Conservation (phyloP, 1,140 invertebrate species). For the Cherax quadricarinatus region DNA sequence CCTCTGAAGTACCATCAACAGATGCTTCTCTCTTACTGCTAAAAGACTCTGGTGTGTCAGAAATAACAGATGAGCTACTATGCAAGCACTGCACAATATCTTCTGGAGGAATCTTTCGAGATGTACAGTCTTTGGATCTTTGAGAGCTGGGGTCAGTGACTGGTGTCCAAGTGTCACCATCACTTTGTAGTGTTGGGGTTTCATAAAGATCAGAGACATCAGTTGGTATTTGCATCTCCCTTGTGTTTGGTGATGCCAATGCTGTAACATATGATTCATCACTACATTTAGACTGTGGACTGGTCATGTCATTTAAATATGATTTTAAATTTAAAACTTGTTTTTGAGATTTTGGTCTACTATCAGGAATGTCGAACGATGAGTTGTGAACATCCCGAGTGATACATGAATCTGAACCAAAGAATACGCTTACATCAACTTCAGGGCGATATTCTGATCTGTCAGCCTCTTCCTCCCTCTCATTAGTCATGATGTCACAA, state of each 20-base stretch:
- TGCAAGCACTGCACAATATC: background rate
- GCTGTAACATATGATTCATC: slow-evolving; percentile 32
- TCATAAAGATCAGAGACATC: background rate
- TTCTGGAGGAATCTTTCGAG: background rate
- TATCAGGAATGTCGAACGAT: background rate
- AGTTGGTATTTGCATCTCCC: background rate
- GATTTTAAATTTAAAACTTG: background rate
- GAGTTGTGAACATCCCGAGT: background rate
- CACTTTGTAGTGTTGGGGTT: background rate
- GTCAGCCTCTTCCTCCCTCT: background rate
- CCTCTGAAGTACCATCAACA: slow-evolving; percentile 42
- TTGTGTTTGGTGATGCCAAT: background rate
- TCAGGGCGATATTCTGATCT: background rate
- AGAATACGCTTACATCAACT: slow-evolving; percentile 48
- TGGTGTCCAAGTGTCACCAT: background rate
- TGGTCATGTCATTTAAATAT: background rate
- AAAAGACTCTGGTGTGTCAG: background rate
- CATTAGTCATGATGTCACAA: slow-evolving; percentile 26
- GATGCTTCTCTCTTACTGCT: slow-evolving; percentile 44
- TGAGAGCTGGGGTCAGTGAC: background rate
- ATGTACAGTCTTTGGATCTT: background rate
- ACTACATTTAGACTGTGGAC: background rate
- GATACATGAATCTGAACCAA: slow-evolving; percentile 23
- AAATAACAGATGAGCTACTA: background rate
- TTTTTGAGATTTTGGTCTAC: background rate